Evolutionary conservation across 2,797 vertebrate species (phyloP), one percentile per base, ranked within the genome.

Genomic region (Ambastaia sidthimunki): DNA sequence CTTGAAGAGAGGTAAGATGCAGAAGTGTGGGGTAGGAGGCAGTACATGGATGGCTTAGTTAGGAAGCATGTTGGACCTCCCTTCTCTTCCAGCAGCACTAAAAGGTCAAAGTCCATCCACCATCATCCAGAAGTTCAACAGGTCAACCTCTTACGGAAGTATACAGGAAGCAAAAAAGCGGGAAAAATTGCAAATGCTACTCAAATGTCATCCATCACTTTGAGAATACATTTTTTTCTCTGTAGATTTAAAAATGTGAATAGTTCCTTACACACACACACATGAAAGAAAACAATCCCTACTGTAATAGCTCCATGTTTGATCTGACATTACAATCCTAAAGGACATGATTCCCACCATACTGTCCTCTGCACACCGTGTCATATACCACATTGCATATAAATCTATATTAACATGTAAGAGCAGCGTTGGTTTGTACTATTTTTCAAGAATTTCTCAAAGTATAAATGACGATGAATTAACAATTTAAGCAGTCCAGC

Each of bases 61-160:
- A 91, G 92, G 92, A 93, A 92, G 91, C 91, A 93, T 92, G 89
- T 87, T 88, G 91, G 91, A 87, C 89, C 91, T 70, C 84, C 87
- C 85, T 28, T 47, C 47, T 79, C 34, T 55, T 79, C 88, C 83
- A 88, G 90, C 90, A 89, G 90, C 90, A 86, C 86, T 89, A 90
- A 67, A 71, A 84, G 82, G 77, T 90, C 84, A 89, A 85, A 87
- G 87, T 80, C 72, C 81, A 85, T 87, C 87, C 86, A 84, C 80
- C 59, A 7, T 57, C 74, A 80, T 82, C 86, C 83, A 83, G 77
- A 76, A 80, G 18, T 60, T 84, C 85, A 83, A 86, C 81, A 84
- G 81, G 82, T 85, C 73, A 21, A 62, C 54, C 74, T 54, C 87
- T 83, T 82, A 87, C 76, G 66, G 83, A 81, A 87, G 83, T 86